These are phyloP conservation scores for Lochmaea crataegi DNA, from an alignment of 2,888 invertebrate species.

Conservation along the genomic window DNA sequence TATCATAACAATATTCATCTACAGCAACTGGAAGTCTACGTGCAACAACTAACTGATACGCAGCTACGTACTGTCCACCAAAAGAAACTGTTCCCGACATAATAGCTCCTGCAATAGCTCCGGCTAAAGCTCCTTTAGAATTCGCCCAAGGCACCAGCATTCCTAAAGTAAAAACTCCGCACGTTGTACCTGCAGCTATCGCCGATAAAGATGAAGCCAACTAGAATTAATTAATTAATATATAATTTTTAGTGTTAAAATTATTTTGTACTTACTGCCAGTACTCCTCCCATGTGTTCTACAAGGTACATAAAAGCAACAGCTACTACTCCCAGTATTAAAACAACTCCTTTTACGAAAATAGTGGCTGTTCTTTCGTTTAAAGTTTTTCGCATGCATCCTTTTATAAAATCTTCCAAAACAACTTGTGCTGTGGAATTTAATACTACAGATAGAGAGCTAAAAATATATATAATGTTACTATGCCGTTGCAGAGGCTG, in stretches of 20 bases:
- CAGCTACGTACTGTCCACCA: conserved; percentile 76
- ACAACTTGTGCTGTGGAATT: conserved; percentile 89
- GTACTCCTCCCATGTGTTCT: conserved; percentile 81
- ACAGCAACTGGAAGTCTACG: conserved; percentile 69
- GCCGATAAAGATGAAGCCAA: conserved; percentile 83
- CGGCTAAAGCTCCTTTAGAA: conserved; percentile 72
- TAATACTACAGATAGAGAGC: conserved; percentile 88
- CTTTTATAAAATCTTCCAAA: conserved; percentile 84
- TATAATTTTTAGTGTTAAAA: not conserved
- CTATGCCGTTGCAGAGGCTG: too few species aligned
- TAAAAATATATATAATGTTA: conserved; percentile 60
- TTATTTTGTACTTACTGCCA: conserved; percentile 67
- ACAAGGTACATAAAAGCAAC: conserved; percentile 76
- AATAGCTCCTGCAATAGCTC: conserved; percentile 72
- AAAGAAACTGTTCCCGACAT: conserved; percentile 74
- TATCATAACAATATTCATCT: conserved; percentile 61
- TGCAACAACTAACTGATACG: conserved; percentile 70
- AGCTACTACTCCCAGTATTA: conserved; percentile 73
- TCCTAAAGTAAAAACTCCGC: conserved; percentile 85
- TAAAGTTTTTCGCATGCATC: conserved; percentile 73
- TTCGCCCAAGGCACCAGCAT: conserved; percentile 87
- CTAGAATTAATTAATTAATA: conserved; percentile 52
- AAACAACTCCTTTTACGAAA: conserved; percentile 74
- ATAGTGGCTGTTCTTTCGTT: conserved; percentile 72
- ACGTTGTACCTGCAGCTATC: conserved; percentile 84